phyloP scores from a whole-genome alignment of 2,113 vertebrate species.

The Puntigrus tetrazona region DNA sequence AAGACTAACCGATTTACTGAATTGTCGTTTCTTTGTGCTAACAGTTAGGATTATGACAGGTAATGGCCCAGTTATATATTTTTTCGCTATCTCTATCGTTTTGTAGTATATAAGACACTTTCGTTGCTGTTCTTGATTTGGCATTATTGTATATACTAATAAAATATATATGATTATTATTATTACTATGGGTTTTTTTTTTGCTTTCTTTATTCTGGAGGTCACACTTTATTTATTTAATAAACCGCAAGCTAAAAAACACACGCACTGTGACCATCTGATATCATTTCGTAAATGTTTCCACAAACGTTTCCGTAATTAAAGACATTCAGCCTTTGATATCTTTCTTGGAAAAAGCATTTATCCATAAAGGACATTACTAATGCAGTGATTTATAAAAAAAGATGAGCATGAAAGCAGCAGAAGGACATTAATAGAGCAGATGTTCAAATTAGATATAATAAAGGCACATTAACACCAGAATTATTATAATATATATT shows the following conservation, averaged over 20 bases:
- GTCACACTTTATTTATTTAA: not conserved
- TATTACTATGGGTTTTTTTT: not conserved
- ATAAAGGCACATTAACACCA: not conserved
- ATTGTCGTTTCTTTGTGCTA: not conserved
- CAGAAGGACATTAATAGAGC: slow-evolving; percentile 8
- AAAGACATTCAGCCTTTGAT: not conserved
- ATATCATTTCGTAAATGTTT: not conserved
- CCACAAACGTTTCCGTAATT: not conserved
- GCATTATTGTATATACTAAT: slow-evolving; percentile 16
- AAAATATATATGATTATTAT: not conserved
- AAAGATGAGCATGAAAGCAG: not conserved
- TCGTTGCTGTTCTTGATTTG: not conserved
- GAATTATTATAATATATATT: not conserved
- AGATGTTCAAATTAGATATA: not conserved
- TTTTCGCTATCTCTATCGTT: not conserved
- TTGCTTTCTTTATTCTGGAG: not conserved
- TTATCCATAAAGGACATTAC: slow-evolving; percentile 11
- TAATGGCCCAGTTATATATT: not conserved
- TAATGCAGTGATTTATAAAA: slow-evolving; percentile 2
- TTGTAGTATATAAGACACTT: not conserved
- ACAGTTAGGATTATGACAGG: not conserved
- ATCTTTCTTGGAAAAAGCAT: slow-evolving; percentile 13
- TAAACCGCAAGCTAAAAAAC: not conserved
- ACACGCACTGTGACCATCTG: not conserved
- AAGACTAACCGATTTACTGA: not conserved